phyloP scores from a whole-genome alignment of 2,113 vertebrate species.

The Hylia prasina region DNA sequence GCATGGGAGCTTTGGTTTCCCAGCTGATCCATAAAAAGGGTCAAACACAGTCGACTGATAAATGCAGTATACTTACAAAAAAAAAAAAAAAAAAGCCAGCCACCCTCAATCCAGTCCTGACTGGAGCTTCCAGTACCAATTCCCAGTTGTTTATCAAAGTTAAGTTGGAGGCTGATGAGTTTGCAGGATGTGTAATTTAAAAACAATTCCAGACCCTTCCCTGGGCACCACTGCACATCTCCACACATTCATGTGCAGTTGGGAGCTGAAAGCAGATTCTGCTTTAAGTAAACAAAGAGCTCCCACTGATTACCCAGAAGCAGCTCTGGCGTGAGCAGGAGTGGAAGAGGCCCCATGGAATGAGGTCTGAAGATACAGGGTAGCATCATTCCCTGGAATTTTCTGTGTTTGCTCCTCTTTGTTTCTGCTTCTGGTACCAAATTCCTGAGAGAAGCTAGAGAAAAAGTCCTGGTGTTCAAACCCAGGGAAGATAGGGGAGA shows the following conservation, averaged over 20 bases:
- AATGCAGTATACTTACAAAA: not conserved
- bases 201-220: not conserved
- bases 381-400: not conserved
- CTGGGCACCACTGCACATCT: not conserved
- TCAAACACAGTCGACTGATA: slow-evolving; percentile 2
- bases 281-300: not conserved
- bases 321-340: not conserved
- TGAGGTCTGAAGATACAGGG: not conserved
- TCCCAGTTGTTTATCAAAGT: not conserved
- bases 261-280: not conserved
- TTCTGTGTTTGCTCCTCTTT: not conserved
- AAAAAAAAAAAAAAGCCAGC: too few relatives aligned
- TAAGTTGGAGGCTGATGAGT: not conserved
- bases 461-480: not conserved
- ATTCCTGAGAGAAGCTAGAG: not conserved
- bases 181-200: not conserved
- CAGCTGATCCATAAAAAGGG: slow-evolving; percentile 34
- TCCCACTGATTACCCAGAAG: not conserved
- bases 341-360: not conserved
- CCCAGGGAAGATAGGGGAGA: not conserved
- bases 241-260: fast-evolving
- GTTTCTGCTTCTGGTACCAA: not conserved
- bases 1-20: slow-evolving; percentile 25
- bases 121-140: not conserved
- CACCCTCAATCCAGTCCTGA: not conserved